Base-by-base conservation (phyloP, 2,797 vertebrate genomes). In the Salmo trutta region DNA sequence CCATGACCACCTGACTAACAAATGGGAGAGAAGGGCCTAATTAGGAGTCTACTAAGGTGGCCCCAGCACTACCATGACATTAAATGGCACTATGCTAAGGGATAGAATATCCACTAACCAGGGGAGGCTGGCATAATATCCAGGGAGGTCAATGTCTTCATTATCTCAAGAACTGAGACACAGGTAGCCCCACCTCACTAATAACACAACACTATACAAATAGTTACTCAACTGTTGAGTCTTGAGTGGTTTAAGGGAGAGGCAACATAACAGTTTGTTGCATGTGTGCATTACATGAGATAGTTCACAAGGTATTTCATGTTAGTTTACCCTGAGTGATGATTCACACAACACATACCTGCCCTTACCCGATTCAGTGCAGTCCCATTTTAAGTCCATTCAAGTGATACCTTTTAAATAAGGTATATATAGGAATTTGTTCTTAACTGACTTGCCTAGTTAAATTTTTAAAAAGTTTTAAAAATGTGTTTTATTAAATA, bases 141-240 rank as follows among this genome's bases (percentile, higher is more conserved):
- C 54, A 79, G 76, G 84, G 52, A 79, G 76, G 84, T 74, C 31
- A 83, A 77, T 56, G 53, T 74, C 54, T 77, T 75, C 75, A 74
- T 85, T 77, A 59, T 71, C 56, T 8, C 16, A 59, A 41, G 52
- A 77, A 62, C 21, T 80, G 77, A 75, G n/a, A 84, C 71, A 33
- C 3, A 59, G 56, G 19, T 59, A 53, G 75, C 80, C 85, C 65
- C 86, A 74, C 84, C 84, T 69, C 31, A 77, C 12, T 31, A 75
- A 88, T 83, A 82, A 87, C 81, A 90, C 83, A 84, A 75, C 79
- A 83, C 75, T 73, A 80, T 41, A 84, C 85, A 88, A 85, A 88
- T 36, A 79, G 71, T 59, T 74, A 41, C 82, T 47, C 68, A 75
- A 76, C 69, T 81, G 82, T 84, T 83, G 76, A 75, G 73, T 33